Evolutionary conservation across 2,888 invertebrate genomes (phyloP), one percentile per base, ranked within the genome.

Genomic region (Lycophotia porphyrea): DNA sequence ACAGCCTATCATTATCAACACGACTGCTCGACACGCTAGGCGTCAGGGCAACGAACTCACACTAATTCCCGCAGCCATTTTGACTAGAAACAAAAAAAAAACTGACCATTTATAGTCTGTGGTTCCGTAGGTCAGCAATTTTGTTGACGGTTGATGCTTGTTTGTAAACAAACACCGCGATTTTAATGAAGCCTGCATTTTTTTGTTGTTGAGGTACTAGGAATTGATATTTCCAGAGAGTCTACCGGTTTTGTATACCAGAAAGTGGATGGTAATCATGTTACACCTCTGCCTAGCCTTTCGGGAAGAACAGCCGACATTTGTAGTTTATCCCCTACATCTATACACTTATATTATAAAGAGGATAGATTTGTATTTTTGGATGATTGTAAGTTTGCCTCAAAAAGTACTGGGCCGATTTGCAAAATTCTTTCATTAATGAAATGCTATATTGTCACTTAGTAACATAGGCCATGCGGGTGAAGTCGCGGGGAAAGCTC

Each of bases 31-130:
- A 73, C 87, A 87, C 87, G 87, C 87, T 71, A 87, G 65, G 71
- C 70, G 69, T 64, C 68, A 55, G 86, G 87, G 78, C 85, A 80
- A 76, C 67, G 82, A 64, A 80, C 86, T 55, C 34, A 49, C 44
- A 76, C 75, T 91, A 90, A 92, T 93, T 92, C 92, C 87, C 89
- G 87, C 83, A 82, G 81, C 80, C 84, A 88, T 88, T 88, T 88
- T 87, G 86, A 78, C 87, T 85, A 87, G 87, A 77, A 63, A 80
- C 85, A 82, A 89, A 93, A 82, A 89, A 93, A 74, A 88, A 74
- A 66, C 68, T 66, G 71, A 74, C 65, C 71, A 67, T 78, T 72
- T 72, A 67, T 47, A 55, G 39, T 65, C 49, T 52, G 31, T 76
- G 80, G 83, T 84, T 87, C 87, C 70, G 86, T 65, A 70, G 44